Base-by-base conservation (phyloP, 2,797 vertebrate genomes). In the Danio albolineatus region DNA sequence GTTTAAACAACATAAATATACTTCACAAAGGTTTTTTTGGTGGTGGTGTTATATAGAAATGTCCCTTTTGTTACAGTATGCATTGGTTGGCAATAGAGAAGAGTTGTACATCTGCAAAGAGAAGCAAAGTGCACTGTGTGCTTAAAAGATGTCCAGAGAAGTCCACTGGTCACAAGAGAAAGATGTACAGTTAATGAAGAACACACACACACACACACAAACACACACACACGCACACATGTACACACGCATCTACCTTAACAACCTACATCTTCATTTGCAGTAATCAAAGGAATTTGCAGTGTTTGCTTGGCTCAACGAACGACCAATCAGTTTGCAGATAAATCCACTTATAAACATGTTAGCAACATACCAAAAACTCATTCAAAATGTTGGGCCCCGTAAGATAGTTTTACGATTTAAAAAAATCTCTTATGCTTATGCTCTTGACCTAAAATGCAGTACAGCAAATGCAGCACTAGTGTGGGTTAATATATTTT, bases 111-210 rank as follows among this genome's bases (percentile, higher is more conserved):
- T 73, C 39, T 28, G 44, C 12, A 28, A 56, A 65, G 60, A 28
- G 60, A 44, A 56, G 77, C n/a, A 56, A 36, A 65, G 51, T 66
- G 61, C 53, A 12, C 10, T 0, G 14, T 64, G 19, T 66, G 43
- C 41, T 80, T 38, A 56, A 64, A 65, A 9, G 5, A 39, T 51
- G 53, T 80, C 53, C 36, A 67, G 4, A 66, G 43, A 49, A 67
- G 43, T n/a, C 36, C 61, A 80, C 7, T 41, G 16, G 13, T 67
- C 41, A 57, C 5, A 16, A 3, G 9, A 13, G 21, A 19, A 60
- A 9, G 10, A 16, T 46, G 16, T 21, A 7, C 56, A 62, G 56
- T 13, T 21, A 61, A 4, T 0, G 16, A 6, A 59, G 39, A 56
- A 65, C 36, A 66, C 36, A 43, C 56, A 6, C 38, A 66, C 3